Evolutionary conservation across 2,888 invertebrate species (phyloP).

Genomic region (Orthosia gracilis): DNA sequence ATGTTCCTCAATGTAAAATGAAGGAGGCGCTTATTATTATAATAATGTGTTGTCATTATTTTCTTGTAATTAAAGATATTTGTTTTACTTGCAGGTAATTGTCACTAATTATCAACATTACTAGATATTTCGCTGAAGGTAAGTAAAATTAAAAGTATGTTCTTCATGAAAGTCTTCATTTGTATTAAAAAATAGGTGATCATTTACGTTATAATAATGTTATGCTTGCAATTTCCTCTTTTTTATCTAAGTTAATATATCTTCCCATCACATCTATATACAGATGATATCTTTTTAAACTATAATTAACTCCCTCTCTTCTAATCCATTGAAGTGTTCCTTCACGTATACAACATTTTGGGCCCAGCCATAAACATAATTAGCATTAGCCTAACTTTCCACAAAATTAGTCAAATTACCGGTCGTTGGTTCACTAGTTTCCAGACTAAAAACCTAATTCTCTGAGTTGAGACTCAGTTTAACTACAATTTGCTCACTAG

Average conservation of each 20-base stretch:
- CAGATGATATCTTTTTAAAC: not conserved
- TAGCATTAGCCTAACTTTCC: slow-evolving; percentile 51
- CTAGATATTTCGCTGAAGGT: not conserved
- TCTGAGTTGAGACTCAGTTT: slow-evolving; percentile 52
- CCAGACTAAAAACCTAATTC: slow-evolving; percentile 55
- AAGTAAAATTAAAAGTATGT: slow-evolving; percentile 12
- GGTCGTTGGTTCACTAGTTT: slow-evolving; percentile 38
- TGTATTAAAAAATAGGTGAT: not conserved
- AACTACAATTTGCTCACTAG: slow-evolving; percentile 53
- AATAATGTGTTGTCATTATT: slow-evolving; percentile 5
- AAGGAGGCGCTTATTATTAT: not conserved
- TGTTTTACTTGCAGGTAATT: slow-evolving; percentile 54
- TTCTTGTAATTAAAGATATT: not conserved
- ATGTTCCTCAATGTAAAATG: not conserved
- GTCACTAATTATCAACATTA: slow-evolving; percentile 18
- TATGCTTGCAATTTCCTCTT: not conserved
- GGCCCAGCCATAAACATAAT: slow-evolving; percentile 38
- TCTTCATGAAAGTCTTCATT: not conserved
- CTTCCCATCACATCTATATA: not conserved
- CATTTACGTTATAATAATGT: not conserved
- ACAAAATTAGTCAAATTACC: slow-evolving; percentile 59
- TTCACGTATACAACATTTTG: slow-evolving; percentile 20
- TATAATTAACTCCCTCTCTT: not conserved
- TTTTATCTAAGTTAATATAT: not conserved
- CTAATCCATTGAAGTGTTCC: slow-evolving; percentile 8